Evolutionary conservation across 2,888 invertebrate species (phyloP).

Genomic region (Hydrotaea cyrtoneurina): DNA sequence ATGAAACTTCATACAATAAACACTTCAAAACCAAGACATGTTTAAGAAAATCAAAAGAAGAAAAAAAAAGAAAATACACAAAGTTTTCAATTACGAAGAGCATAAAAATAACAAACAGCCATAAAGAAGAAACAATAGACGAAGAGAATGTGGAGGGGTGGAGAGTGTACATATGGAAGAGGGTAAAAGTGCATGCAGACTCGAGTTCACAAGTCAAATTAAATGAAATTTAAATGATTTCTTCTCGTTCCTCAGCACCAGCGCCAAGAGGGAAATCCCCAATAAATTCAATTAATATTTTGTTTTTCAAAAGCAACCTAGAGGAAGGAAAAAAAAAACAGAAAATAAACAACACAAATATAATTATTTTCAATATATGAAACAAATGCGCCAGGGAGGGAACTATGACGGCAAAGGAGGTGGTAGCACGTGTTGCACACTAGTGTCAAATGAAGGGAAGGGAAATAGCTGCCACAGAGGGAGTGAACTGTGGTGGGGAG

Average conservation of each 20-base stretch:
- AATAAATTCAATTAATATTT: conserved; percentile 14
- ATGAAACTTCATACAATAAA: not conserved
- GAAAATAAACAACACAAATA: not conserved
- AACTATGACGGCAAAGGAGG: not conserved
- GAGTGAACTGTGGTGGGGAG: not conserved
- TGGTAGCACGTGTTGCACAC: conserved; percentile 1
- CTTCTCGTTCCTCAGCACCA: not conserved
- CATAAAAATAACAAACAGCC: not conserved
- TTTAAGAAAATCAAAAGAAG: not conserved
- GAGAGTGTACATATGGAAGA: not conserved
- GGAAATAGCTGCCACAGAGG: not conserved
- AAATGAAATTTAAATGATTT: conserved; percentile 7
- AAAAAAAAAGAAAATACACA: too few species aligned
- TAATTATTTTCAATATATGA: not conserved
- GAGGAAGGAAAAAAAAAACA: not conserved
- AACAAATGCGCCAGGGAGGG: not conserved
- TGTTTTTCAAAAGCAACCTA: not conserved
- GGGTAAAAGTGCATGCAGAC: not conserved
- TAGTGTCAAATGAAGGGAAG: not conserved
- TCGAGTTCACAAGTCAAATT: conserved; percentile 3
- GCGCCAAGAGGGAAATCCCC: conserved; percentile 8
- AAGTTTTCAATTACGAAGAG: not conserved
- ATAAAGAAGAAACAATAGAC: not conserved
- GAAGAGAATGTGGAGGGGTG: not conserved
- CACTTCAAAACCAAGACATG: not conserved